Base-by-base conservation (phyloP, 2,797 vertebrate species). In the Esox masquinongy region DNA sequence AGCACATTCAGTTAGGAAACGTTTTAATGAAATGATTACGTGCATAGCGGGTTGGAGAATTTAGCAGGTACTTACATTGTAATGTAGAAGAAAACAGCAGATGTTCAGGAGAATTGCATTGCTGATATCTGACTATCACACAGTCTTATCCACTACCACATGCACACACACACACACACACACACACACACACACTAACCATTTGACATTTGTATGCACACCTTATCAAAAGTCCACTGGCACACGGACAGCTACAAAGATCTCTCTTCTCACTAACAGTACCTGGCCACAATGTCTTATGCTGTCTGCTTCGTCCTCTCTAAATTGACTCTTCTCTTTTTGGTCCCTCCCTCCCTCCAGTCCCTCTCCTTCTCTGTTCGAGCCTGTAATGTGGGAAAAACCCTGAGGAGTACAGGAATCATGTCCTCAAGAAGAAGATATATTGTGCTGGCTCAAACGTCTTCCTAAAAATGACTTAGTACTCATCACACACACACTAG, bases 331-430 rank as follows among this genome's bases (percentile, higher is more conserved):
- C 79, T 75, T 84, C 86, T 86, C 81, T 71, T 79, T 16, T 36
- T 53, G 43, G 77, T 68, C 74, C 64, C 67, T 36, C 66, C 64
- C 67, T 36, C 66, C 66, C 47, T 14, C 51, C 70, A 72, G 51
- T 63, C 15, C 64, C 72, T 63, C 51, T 43, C 75, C 39, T 39
- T 72, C 73, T 39, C 67, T 75, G 75, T 70, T 74, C 80, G 51
- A 74, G 81, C 61, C 87, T 82, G 71, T 74, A 83, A 86, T 79
- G 78, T 88, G 78, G 84, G 77, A 83, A 89, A 87, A 79, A 85
- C 84, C 84, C 84, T 80, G 82, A 86, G 84, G 83, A 86, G 73
- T 86, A 75, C 78, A 88, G 72, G 86, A 88, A 83, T 89, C 78
- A 68, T 81, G 75, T 80, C 76, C 66, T 68, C 16, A 5, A 68